Base-by-base conservation (phyloP, 1,140 invertebrate species). In the Plodia interpunctella region DNA sequence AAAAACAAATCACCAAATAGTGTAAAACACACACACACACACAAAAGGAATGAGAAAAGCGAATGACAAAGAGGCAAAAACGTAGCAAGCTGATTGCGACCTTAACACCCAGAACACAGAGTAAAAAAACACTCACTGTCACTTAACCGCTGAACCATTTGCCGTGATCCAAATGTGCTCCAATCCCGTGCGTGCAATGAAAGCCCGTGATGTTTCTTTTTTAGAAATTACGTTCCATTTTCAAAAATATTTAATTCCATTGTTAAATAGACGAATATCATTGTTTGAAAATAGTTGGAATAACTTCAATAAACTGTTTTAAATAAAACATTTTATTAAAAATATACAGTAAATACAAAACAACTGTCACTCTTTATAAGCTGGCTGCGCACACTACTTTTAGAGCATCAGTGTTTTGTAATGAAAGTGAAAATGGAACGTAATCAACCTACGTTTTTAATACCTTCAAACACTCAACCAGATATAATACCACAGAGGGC, bases 181-280 rank as follows among this genome's bases (percentile, higher is more conserved):
- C 72, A 61, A 51, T 66, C 66, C 74, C 66, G 57, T 55, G 62
- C 60, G 68, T 72, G 67, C 67, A 72, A 59, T 61, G 56, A 64
- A 63, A 76, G 63, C 68, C 63, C 63, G 62, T 53, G 32, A 57
- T 28, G 25, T 49, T 15, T 49, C 25, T 53, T 50, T 21, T 53
- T 44, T 44, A 15, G 11, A 5, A 25, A 53, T 25, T 21, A 21
- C 51, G 51, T 53, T 53, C 51, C 51, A 25, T 53, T 53, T 21
- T 32, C 4, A 32, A 9, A 3, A 32, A 3, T 32, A 32, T 5
- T 32, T 6, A 32, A 11, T 1, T 5, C 30, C 11, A 9, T 6
- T 1, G 3, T 32, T 32, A 11, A 32, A 32, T 25, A 25, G 21
- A 6, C 21, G 21, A 25, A n/a, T n/a, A n/a, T n/a, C 21, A 25